These are phyloP conservation scores for Himalopsyche anomala DNA, from an alignment of 2,888 invertebrate species.

Conservation along the genomic window DNA sequence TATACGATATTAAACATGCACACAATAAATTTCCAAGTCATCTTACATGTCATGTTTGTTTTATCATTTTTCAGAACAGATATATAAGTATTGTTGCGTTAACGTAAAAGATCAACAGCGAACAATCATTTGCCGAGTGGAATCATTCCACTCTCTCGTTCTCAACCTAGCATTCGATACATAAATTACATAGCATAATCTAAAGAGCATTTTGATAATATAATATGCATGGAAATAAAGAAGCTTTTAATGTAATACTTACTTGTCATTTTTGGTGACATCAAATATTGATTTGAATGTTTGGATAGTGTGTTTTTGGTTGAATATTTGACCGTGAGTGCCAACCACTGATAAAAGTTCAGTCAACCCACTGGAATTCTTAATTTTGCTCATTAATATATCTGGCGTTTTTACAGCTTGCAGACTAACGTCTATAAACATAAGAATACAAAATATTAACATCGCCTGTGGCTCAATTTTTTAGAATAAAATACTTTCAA, in stretches of 20 bases:
- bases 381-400: constrained; percentile 55
- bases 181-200: no score
- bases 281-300: constrained; percentile 77
- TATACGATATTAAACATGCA: no score
- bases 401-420: constrained; percentile 52
- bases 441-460: not conserved
- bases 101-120: no score
- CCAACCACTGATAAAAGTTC: constrained; percentile 56
- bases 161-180: no score
- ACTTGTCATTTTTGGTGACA: constrained; percentile 76
- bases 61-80: no score
- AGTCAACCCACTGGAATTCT: constrained; percentile 46
- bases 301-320: constrained; percentile 77
- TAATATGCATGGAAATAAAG: not conserved
- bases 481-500: no score
- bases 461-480: not conserved
- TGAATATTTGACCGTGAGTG: constrained; percentile 69
- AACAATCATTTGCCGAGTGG: no score
- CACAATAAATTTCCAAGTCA: no score
- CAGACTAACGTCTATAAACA: constrained; percentile 50
- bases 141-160: no score
- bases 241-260: constrained; percentile 57
- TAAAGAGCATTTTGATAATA: not conserved
- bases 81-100: no score
- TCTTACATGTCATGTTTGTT: no score